A percentile compares a stretch with the other conserved stretches of the same genome.
These are phyloP conservation scores for Tragelaphus buxtoni DNA, from an alignment of 2,113 vertebrate genomes.

Conservation along the genomic window DNA sequence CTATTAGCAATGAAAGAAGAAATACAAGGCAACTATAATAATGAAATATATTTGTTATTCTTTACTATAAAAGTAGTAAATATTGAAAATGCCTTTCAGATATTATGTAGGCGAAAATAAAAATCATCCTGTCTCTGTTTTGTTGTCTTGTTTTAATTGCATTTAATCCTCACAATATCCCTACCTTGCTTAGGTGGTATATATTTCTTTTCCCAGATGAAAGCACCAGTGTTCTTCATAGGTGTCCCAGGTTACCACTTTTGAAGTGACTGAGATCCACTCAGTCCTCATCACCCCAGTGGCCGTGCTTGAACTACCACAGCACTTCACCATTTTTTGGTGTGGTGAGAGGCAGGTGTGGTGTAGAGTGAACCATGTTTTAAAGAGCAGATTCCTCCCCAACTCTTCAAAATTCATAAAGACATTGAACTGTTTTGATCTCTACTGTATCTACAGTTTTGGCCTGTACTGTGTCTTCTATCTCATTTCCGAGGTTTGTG, in stretches of 20 bases:
- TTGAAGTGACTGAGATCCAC: neutral
- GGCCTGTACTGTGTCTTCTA: neutral
- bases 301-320: rapidly evolving
- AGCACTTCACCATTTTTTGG: neutral
- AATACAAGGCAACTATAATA: neutral
- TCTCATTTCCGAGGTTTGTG: neutral
- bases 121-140: neutral
- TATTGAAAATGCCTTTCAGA: neutral
- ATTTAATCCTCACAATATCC: neutral
- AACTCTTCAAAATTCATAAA: neutral
- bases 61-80: neutral
- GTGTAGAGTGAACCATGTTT: neutral
- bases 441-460: neutral
- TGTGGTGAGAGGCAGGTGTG: neutral
- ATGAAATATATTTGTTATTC: neutral
- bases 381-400: neutral
- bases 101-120: neutral
- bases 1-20: neutral
- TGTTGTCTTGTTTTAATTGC: neutral
- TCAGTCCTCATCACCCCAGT: neutral
- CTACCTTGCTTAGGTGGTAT: neutral
- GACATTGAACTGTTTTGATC: neutral
- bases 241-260: neutral
- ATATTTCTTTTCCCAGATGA: neutral
- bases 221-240: neutral